Conservation (phyloP, 1,140 invertebrate species). For the Megalonaias nervosa region DNA sequence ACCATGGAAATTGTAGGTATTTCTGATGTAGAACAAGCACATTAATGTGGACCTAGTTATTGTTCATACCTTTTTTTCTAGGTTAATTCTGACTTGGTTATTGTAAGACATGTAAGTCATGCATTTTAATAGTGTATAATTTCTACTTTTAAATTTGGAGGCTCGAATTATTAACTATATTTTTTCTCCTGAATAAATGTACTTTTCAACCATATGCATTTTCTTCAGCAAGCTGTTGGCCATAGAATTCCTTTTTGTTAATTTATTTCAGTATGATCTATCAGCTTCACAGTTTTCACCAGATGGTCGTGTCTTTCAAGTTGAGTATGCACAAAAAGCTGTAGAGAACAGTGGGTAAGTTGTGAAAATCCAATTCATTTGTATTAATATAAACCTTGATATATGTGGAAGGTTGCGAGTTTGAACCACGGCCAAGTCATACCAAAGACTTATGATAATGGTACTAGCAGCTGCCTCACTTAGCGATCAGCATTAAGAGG, state of each 20-base stretch:
- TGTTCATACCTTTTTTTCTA: too few species aligned
- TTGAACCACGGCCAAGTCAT: neutral
- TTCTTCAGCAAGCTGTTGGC: neutral
- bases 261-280: constrained; percentile 85
- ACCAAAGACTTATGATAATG: neutral
- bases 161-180: neutral
- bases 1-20: too few species aligned
- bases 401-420: neutral
- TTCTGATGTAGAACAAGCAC: too few species aligned
- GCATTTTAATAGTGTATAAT: too few species aligned
- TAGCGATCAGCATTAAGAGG: too few species aligned
- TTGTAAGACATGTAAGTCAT: too few species aligned
- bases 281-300: constrained; percentile 99
- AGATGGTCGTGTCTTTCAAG: constrained; percentile 98
- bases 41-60: too few species aligned
- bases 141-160: neutral
- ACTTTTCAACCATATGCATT: neutral
- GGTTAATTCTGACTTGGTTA: too few species aligned
- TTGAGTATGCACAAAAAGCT: constrained; percentile 99
- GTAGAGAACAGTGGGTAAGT: constrained; percentile 97
- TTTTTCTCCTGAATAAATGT: neutral
- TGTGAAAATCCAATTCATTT: neutral
- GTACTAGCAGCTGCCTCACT: too few species aligned
- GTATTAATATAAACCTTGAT: neutral
- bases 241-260: constrained; percentile 10